phyloP scores from a whole-genome alignment of 2,888 invertebrate species.

The Beris chalybata region DNA sequence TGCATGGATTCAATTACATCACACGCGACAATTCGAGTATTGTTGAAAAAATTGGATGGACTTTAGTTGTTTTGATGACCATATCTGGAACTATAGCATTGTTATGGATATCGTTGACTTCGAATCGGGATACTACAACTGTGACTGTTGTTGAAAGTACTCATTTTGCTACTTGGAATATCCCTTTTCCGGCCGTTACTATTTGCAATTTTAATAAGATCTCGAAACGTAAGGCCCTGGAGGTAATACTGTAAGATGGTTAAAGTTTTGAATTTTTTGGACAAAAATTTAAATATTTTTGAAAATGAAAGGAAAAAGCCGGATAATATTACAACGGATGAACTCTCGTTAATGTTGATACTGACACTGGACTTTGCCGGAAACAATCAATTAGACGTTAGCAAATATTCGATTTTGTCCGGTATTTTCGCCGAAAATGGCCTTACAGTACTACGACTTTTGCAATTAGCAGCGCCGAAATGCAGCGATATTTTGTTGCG shows the following conservation, averaged over 20 bases:
- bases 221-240: constrained; percentile 51
- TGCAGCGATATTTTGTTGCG: constrained; percentile 61
- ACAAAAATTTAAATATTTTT: neutral
- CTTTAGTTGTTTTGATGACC: constrained; percentile 59
- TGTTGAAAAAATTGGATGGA: constrained; percentile 58
- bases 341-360: constrained; percentile 47
- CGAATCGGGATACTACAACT: constrained; percentile 61
- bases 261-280: neutral
- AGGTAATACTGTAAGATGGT: constrained; percentile 52
- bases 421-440: constrained; percentile 48
- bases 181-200: constrained; percentile 61
- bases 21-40: neutral
- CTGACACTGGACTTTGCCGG: constrained; percentile 43
- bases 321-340: constrained; percentile 41
- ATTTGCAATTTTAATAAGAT: constrained; percentile 60
- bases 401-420: constrained; percentile 43
- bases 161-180: constrained; percentile 57
- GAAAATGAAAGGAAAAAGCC: constrained; percentile 22
- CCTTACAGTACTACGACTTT: constrained; percentile 44
- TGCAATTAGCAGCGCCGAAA: constrained; percentile 56
- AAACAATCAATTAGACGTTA: constrained; percentile 11
- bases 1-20: constrained; percentile 18
- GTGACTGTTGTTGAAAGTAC: constrained; percentile 60
- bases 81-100: constrained; percentile 58
- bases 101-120: constrained; percentile 60